phyloP scores from a whole-genome alignment of 1,140 invertebrate species.

The Ips typographus region DNA sequence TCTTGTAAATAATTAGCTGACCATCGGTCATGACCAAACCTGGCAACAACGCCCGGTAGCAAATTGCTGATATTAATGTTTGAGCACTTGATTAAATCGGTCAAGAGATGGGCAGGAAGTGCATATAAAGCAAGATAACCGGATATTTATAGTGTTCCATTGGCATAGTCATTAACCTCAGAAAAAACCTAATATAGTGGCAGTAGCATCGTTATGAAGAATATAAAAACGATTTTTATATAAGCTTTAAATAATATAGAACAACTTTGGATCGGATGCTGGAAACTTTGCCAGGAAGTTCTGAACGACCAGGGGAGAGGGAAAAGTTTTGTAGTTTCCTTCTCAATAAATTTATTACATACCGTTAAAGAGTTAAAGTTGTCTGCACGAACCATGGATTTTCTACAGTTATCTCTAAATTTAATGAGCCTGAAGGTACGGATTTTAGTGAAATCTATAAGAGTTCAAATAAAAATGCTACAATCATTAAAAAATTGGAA shows the following conservation, averaged over 20 bases:
- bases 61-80: conserved; percentile 33
- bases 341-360: too few species aligned
- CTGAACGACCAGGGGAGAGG: not conserved
- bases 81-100: conserved; percentile 32
- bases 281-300: not conserved
- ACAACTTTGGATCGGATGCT: not conserved
- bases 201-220: not conserved
- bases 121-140: conserved; percentile 23
- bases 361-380: too few species aligned
- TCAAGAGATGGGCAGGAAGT: conserved; percentile 23
- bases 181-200: not conserved
- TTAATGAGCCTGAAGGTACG: too few species aligned
- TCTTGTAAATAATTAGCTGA: conserved; percentile 34
- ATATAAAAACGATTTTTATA: not conserved
- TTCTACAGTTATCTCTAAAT: too few species aligned
- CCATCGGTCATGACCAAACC: conserved; percentile 28
- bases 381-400: too few species aligned
- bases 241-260: conserved; percentile 3
- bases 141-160: conserved; percentile 24
- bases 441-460: too few species aligned
- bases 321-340: not conserved
- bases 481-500: too few species aligned
- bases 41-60: conserved; percentile 28
- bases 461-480: too few species aligned
- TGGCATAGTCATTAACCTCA: not conserved